phyloP scores from a whole-genome alignment of 2,888 invertebrate genomes.

The Acrobasis suavella region DNA sequence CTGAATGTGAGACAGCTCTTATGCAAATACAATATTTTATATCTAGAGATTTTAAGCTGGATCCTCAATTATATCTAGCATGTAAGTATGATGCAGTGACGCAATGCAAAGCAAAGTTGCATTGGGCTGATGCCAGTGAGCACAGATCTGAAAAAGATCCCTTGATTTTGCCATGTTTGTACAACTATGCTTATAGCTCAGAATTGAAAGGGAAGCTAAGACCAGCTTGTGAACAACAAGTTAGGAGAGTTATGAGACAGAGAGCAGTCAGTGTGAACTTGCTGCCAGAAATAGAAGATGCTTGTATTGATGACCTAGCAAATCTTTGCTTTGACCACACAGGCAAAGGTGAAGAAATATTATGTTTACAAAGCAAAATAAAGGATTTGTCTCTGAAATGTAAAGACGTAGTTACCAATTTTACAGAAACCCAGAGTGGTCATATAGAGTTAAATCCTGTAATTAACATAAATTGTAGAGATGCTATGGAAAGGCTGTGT shows the following conservation, averaged over 20 bases:
- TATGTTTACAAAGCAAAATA: constrained; percentile 93
- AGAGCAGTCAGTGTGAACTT: constrained; percentile 96
- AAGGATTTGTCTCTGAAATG: constrained; percentile 87
- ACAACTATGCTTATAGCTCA: constrained; percentile 85
- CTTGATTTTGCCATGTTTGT: constrained; percentile 94
- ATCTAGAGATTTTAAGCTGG: constrained; percentile 95
- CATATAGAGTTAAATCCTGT: constrained; percentile 95
- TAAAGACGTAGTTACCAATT: constrained; percentile 88
- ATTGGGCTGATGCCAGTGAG: constrained; percentile 87
- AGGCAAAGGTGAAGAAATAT: constrained; percentile 95
- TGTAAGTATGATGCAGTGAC: constrained; percentile 94
- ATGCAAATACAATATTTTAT: constrained; percentile 99
- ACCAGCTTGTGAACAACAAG: constrained; percentile 87
- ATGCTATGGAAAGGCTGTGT: constrained; percentile 90
- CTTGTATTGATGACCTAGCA: constrained; percentile 93
- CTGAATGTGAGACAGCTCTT: constrained; percentile 94
- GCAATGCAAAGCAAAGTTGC: constrained; percentile 89
- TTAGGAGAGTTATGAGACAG: constrained; percentile 95
- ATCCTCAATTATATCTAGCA: constrained; percentile 92
- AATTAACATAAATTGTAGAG: constrained; percentile 90
- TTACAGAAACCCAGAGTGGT: constrained; percentile 94
- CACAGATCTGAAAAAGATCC: constrained; percentile 91
- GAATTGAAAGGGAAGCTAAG: constrained; percentile 78
- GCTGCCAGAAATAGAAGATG: constrained; percentile 96
- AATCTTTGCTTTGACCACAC: constrained; percentile 91